These are phyloP conservation scores for Zaprionus ornatus DNA, from an alignment of 1,140 invertebrate species.

Conservation along the genomic window DNA sequence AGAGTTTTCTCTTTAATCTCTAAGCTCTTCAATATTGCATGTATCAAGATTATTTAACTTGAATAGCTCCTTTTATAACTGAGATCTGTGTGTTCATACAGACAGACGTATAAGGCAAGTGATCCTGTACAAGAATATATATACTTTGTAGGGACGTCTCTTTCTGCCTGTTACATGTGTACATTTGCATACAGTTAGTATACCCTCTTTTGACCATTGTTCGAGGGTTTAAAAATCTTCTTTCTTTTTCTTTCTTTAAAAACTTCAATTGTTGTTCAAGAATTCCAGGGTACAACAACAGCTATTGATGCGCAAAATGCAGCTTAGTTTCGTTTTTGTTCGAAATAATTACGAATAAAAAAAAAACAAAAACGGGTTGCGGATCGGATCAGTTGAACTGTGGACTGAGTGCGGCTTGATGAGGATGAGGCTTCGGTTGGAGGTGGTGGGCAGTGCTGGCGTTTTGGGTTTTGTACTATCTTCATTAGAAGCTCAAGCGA, in stretches of 20 bases:
- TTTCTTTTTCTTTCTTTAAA: neutral
- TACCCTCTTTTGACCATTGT: too few species aligned
- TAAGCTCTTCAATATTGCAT: too few species aligned
- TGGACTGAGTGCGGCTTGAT: conserved; percentile 39
- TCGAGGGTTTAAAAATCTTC: neutral
- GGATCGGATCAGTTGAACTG: conserved; percentile 37
- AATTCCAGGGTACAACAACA: neutral
- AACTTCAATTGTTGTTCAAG: neutral
- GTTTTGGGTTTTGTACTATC: conserved; percentile 30
- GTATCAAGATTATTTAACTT: too few species aligned
- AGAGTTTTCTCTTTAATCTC: too few species aligned
- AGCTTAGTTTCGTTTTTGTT: neutral
- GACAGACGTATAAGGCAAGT: too few species aligned
- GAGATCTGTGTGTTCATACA: too few species aligned
- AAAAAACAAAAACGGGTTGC: conserved; percentile 31
- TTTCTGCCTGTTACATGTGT: too few species aligned
- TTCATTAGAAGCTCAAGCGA: conserved; percentile 65
- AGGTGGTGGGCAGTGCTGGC: neutral
- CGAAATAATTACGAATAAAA: neutral
- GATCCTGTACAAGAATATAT: too few species aligned
- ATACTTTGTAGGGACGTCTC: too few species aligned
- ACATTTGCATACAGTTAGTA: too few species aligned
- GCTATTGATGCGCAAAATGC: neutral
- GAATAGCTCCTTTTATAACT: too few species aligned
- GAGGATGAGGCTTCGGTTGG: neutral